phyloP scores from a whole-genome alignment of 2,888 invertebrate species.

The Drosophila trichaetosa region DNA sequence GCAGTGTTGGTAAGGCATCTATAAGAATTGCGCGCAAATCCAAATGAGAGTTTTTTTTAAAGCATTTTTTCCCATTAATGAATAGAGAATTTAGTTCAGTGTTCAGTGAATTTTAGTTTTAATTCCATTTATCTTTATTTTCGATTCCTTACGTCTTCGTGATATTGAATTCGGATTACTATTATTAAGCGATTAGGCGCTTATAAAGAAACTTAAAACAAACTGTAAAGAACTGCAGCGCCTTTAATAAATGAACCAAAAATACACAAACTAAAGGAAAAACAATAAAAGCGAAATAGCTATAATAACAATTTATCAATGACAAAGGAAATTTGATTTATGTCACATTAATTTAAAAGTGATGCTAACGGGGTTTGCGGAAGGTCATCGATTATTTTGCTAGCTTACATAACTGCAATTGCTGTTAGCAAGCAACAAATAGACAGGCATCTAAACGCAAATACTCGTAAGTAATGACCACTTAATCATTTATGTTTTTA shows the following conservation, averaged over 20 bases:
- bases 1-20: background rate
- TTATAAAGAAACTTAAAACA: background rate
- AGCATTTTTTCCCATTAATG: background rate
- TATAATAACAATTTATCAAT: conserved; percentile 59
- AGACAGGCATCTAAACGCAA: no score
- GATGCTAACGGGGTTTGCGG: background rate
- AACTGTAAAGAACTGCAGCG: conserved; percentile 10
- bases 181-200: background rate
- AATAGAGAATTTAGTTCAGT: background rate
- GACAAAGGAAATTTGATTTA: conserved; percentile 40
- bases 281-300: background rate
- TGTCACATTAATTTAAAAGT: background rate
- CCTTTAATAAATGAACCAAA: background rate
- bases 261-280: conserved; percentile 9
- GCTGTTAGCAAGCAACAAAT: conserved; percentile 7
- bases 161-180: background rate
- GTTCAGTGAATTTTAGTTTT: background rate
- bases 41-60: background rate
- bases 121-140: background rate
- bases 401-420: conserved; percentile 61
- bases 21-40: conserved; percentile 5
- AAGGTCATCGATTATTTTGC: conserved; percentile 62
- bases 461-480: background rate
- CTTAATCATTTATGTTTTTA: background rate
- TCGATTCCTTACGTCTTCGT: background rate